Evolutionary conservation across 2,888 invertebrate genomes (phyloP), one percentile per base, ranked within the genome.

Genomic region (Chrysina gloriosa): DNA sequence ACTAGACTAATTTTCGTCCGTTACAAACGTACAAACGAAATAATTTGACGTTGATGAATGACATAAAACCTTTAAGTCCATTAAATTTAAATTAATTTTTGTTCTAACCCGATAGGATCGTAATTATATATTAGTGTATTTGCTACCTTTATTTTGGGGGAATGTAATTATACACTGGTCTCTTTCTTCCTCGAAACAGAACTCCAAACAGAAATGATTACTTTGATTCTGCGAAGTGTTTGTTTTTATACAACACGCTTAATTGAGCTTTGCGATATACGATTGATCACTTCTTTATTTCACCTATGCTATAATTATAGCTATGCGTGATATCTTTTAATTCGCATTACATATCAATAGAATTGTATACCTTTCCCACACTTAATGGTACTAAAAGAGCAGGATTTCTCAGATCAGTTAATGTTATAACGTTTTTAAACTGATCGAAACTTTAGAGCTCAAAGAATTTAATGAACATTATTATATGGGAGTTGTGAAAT

Each of bases 31-130:
- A 56, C 36, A 61, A 61, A 61, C 42, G 58, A 61, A 61, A 61
- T 61, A 61, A 61, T 61, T 45, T 61, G 58, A 61, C 58, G 42
- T 61, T 61, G 58, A 61, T 61, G 58, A 61, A 61, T 61, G 58
- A 61, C 58, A 61, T 61, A 61, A 61, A 42, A 61, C 45, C 42
- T 45, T 61, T 61, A 61, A 61, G 58, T 61, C 42, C 25, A 61
- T 61, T 42, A 61, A 61, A 61, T 27, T 42, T 61, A 61, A 61
- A 61, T 61, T 61, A 61, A 61, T 61, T 61, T 61, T 61, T 61
- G 58, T 61, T 61, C 42, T 61, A 61, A 29, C 16, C 58, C 45
- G 42, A 29, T 61, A 61, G 58, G 14, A 61, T 61, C 27, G 58
- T 61, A 61, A 61, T 61, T 61, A 61, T 61, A 61, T 45, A 42